Base-by-base conservation (phyloP, 2,797 vertebrate species). In the Tenualosa thibaudeaui region DNA sequence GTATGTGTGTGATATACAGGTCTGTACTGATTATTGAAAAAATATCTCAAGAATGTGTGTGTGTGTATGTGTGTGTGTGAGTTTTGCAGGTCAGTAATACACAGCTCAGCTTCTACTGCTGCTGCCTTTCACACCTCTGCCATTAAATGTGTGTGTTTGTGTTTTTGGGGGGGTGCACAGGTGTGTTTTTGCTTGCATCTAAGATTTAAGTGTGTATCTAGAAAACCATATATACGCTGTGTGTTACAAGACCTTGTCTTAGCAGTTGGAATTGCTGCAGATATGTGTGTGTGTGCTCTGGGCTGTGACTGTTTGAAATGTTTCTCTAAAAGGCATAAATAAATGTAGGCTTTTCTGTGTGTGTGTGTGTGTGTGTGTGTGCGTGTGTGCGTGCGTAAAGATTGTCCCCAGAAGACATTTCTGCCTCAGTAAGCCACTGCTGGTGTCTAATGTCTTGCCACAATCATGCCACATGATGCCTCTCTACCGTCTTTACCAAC, bases 391-490 rank as follows among this genome's bases (percentile, higher is more conserved):
- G 68, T 75, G 37, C 17, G n/a, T 26, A 31, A 17, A 26, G 68
- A 75, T 3, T 75, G 37, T 40, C 68, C 68, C 31, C 31, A 75
- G 68, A 75, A 75, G 68, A 75, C 68, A 75, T 75, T 75, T 75
- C 68, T 75, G 68, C 68, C 13, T 75, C 68, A 43, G 13, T 75
- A 17, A 75, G 12, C 68, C 68, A 6, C 68, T 75, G 68, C 68
- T 75, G 68, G 68, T 75, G 68, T 75, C 68, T 75, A 26, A 75
- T 75, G 68, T 75, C 68, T 75, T 75, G 40, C 40, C 40, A 31
- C 31, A 75, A 75, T 43, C 68, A 40, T 75, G 68, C 68, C 68
- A 75, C 68, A 75, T 75, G 68, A 75, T 75, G 31, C 68, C 68
- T 75, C 68, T 75, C 68, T 43, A 24, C 54, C 17, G 3, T 54